Base-by-base conservation (phyloP, 2,888 invertebrate species). In the Pristionchus exspectatus region DNA sequence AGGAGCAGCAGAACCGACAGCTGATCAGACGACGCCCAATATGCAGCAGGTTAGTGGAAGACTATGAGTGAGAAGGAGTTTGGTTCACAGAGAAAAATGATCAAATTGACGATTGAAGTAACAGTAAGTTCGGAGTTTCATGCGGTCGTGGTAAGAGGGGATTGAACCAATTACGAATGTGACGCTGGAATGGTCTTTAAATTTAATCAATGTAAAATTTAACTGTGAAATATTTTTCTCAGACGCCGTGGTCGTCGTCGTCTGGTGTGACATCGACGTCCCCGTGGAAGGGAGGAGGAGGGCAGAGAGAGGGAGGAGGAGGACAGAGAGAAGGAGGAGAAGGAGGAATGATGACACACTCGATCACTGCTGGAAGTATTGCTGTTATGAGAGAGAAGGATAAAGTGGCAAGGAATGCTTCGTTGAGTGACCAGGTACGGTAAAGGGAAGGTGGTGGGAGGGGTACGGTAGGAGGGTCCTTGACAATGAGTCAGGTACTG, bases 401-500 rank as follows among this genome's bases (percentile, higher is more conserved):
- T 54, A 87, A 87, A 54, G 87, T 87, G 87, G 69, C 87, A 1
- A 87, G 87, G 87, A 87, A 87, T 54, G 87, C 87, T 0, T n/a
- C 24, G 18, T 27, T 87, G 27, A 54, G 50, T 72, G 87, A 87
- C 72, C 87, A 87, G 87, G 87, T 87, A 77, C n/a, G 77, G 74
- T 69, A 50, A 24, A 9, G 81, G 12, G 72, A 72, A 72, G 72
- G 2, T 14, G 72, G 72, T 16, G 72, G 27, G 38, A 38, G 77
- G 27, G 83, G n/a, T 44, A 56, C 10, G 44, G 56, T 27, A 56
- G 21, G n/a, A 30, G n/a, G 38, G n/a, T n/a, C n/a, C n/a, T n/a
- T n/a, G n/a, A n/a, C n/a, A n/a, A n/a, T n/a, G n/a, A n/a, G n/a
- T n/a, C 87, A 87, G 87, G 87, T 87, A 77, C n/a, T 50, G 74